Conservation (phyloP, 2,888 invertebrate genomes). For the Sarcophaga subvicina region DNA sequence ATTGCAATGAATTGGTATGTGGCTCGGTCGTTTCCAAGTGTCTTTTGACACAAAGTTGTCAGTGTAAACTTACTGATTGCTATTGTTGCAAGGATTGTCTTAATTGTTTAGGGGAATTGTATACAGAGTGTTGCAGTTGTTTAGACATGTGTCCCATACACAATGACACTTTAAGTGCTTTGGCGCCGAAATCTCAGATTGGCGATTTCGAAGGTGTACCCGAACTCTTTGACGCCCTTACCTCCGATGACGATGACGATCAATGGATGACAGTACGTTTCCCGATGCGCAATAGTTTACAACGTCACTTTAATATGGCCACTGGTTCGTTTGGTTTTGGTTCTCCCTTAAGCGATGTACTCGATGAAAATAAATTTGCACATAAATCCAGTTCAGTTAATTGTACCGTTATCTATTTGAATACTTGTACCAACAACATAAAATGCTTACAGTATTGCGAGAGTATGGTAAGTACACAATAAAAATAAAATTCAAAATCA, state of each 20-base stretch:
- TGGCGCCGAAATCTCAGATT: conserved; percentile 89
- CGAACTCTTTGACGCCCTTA: conserved; percentile 91
- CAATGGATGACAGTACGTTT: conserved; percentile 78
- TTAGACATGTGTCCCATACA: conserved; percentile 88
- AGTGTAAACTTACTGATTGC: conserved; percentile 94
- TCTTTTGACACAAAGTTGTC: conserved; percentile 96
- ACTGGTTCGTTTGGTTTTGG: conserved; percentile 52
- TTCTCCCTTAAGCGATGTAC: conserved; percentile 60
- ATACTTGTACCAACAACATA: conserved; percentile 76
- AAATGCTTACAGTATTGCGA: conserved; percentile 79
- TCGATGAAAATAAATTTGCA: conserved; percentile 65
- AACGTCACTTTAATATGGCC: conserved; percentile 68
- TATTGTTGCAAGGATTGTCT: conserved; percentile 96
- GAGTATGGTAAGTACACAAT: conserved; percentile 74
- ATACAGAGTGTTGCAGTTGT: conserved; percentile 88
- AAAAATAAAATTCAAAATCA: not conserved
- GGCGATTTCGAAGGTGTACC: conserved; percentile 92
- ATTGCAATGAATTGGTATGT: conserved; percentile 83
- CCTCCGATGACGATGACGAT: conserved; percentile 84
- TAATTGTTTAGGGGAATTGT: conserved; percentile 92
- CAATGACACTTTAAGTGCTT: conserved; percentile 81
- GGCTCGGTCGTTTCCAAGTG: conserved; percentile 98
- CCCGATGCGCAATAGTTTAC: conserved; percentile 73
- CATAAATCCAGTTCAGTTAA: conserved; percentile 68
- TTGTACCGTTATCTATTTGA: conserved; percentile 79